phyloP scores from a whole-genome alignment of 2,113 vertebrate genomes.

The Dipodomys spectabilis region DNA sequence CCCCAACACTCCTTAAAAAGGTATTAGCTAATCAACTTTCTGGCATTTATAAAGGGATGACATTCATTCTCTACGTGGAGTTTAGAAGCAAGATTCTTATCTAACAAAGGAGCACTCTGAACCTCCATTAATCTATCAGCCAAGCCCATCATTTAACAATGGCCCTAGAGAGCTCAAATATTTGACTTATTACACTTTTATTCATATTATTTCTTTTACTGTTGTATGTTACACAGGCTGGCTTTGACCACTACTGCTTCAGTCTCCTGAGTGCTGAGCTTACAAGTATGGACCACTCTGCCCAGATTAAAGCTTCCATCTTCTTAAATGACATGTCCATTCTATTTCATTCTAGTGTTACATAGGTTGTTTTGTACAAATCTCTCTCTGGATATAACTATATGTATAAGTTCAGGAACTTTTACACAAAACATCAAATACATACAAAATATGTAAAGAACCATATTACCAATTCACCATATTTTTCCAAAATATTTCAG shows the following conservation, averaged over 20 bases:
- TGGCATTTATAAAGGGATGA: not conserved
- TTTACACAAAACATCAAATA: constrained; percentile 38
- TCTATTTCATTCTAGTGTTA: not conserved
- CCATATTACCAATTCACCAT: not conserved
- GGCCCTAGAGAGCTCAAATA: not conserved
- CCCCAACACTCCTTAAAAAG: not conserved
- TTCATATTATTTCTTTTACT: not conserved
- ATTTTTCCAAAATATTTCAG: not conserved
- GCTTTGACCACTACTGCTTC: not conserved
- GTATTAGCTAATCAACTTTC: not conserved
- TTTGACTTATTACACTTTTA: not conserved
- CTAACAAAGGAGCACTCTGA: not conserved
- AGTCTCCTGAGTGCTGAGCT: not conserved
- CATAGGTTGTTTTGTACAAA: constrained; percentile 7
- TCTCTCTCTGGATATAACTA: not conserved
- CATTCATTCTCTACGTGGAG: not conserved
- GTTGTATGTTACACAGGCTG: not conserved
- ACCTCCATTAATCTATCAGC: no score
- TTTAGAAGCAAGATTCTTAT: constrained; percentile 4
- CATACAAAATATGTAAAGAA: constrained; percentile 28
- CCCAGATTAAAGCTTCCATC: not conserved
- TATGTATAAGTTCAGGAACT: not conserved
- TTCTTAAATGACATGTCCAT: constrained; percentile 6
- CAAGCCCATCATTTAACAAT: not conserved
- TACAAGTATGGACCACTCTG: not conserved